phyloP scores from a whole-genome alignment of 2,113 vertebrate genomes.

The Poicephalus meyeri region DNA sequence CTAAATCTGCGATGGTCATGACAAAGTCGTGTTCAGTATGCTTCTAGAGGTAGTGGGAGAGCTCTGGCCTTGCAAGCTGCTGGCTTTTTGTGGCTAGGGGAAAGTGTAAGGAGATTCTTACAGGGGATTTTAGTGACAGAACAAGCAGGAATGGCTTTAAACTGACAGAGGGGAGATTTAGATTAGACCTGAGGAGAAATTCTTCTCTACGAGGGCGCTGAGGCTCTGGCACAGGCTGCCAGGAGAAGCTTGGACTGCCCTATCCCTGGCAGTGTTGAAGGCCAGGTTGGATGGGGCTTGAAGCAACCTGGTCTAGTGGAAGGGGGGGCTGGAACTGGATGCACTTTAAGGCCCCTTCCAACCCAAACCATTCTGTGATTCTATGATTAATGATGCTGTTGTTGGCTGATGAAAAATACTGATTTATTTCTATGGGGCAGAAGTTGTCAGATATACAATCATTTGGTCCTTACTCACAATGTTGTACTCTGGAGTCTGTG shows the following conservation, averaged over 20 bases:
- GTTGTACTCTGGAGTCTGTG: not conserved
- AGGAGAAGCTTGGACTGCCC: not conserved
- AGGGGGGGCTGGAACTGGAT: not conserved
- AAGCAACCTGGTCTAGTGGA: not conserved
- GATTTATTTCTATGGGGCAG: not conserved
- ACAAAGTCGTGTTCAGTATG: not conserved
- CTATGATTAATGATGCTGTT: not conserved
- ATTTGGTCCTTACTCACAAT: not conserved
- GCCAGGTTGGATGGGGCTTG: not conserved
- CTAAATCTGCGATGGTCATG: not conserved
- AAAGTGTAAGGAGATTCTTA: not conserved
- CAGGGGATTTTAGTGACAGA: not conserved
- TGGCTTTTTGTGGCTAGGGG: not conserved
- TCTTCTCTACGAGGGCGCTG: not conserved
- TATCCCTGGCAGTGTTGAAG: not conserved
- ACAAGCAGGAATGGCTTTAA: not conserved
- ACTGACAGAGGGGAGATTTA: not conserved
- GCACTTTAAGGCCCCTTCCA: not conserved
- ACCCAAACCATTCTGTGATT: not conserved
- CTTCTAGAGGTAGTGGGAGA: not conserved
- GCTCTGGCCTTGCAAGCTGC: not conserved
- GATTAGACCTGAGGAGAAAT: not conserved
- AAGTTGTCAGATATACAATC: accelerated
- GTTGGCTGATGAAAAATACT: not conserved
- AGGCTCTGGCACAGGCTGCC: not conserved